A percentile compares a stretch with the other conserved stretches of the same genome.
Evolutionary conservation across 2,113 vertebrate species (phyloP).

Genomic region (Asarcornis scutulata): DNA sequence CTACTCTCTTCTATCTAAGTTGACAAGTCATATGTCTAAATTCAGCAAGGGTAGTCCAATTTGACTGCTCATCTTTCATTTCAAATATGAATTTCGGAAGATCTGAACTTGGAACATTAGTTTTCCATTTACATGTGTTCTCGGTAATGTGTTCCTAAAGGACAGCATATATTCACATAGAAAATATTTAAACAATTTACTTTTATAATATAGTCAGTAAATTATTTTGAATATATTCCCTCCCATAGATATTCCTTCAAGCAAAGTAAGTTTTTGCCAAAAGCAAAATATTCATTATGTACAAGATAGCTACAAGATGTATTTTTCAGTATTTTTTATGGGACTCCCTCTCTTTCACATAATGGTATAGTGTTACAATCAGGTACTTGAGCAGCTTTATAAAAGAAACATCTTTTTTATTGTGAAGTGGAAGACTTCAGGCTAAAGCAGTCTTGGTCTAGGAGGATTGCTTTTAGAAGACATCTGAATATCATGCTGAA

Average conservation of each 20-base stretch:
- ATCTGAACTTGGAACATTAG: background rate
- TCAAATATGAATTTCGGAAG: background rate
- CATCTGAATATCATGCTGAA: background rate
- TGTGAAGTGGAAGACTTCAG: background rate
- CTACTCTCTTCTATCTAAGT: background rate
- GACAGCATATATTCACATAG: background rate
- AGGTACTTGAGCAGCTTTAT: background rate
- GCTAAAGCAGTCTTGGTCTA: background rate
- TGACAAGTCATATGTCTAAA: background rate
- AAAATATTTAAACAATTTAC: background rate
- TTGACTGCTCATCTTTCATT: background rate
- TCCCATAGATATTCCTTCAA: background rate
- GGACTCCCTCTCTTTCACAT: background rate
- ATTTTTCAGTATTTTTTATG: background rate
- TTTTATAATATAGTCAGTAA: background rate
- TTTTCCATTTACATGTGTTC: background rate
- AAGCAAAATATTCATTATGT: background rate
- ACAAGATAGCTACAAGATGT: background rate
- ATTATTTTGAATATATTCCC: background rate
- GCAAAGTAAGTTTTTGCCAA: background rate
- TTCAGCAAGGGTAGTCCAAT: background rate
- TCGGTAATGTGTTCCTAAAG: background rate
- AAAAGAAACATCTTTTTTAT: background rate
- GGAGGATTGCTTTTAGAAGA: background rate
- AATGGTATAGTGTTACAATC: background rate